phyloP scores from a whole-genome alignment of 2,888 invertebrate species.

The Pterostichus niger region DNA sequence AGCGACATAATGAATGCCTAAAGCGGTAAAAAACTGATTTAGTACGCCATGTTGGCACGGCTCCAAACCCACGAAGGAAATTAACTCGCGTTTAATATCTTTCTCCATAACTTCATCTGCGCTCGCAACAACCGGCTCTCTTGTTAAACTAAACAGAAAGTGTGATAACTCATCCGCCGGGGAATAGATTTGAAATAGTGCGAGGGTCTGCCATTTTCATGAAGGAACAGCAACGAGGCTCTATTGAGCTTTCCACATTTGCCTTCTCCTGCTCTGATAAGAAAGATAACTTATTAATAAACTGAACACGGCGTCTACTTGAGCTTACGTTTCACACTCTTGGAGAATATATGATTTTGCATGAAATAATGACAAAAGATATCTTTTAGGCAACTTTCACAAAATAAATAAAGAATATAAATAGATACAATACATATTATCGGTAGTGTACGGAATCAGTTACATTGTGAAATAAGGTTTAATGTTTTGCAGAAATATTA shows the following conservation, averaged over 20 bases:
- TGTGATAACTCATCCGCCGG: conserved; percentile 60
- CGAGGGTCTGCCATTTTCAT: not conserved
- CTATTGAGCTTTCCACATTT: conserved; percentile 1
- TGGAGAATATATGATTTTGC: conserved; percentile 4
- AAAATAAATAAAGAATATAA: not conserved
- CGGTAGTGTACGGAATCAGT: no score
- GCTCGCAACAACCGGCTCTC: conserved; percentile 39
- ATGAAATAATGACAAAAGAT: not conserved
- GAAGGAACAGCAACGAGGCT: no score
- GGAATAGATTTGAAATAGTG: conserved; percentile 34
- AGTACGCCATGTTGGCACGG: conserved; percentile 12
- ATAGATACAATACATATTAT: no score
- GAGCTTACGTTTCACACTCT: no score
- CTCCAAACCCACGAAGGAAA: conserved; percentile 40
- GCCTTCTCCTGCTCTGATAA: not conserved
- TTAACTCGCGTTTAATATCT: conserved; percentile 52
- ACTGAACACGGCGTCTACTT: not conserved
- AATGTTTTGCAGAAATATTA: no score
- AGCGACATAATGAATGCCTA: conserved; percentile 23
- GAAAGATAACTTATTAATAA: conserved; percentile 33
- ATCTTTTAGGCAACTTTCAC: not conserved
- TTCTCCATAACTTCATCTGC: conserved; percentile 52
- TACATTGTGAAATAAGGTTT: no score
- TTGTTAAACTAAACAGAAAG: conserved; percentile 51
- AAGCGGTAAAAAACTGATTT: conserved; percentile 42